Percentiles rank a stretch among this genome's conserved stretches.
These are phyloP conservation scores for Agrotis ipsilon DNA, from an alignment of 2,888 invertebrate genomes.

Conservation along the genomic window DNA sequence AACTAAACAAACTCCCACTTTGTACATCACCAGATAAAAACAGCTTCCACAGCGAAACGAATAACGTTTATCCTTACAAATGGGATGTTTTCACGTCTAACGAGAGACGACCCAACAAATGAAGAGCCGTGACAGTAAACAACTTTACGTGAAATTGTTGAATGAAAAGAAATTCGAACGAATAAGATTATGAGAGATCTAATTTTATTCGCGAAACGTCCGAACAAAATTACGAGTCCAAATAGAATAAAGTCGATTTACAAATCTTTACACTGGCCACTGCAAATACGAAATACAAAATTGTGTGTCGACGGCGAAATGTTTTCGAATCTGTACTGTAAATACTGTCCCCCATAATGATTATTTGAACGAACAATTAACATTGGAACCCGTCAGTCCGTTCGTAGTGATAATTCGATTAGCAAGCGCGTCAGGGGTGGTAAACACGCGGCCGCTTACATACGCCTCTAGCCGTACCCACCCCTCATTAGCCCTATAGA, in stretches of 20 bases:
- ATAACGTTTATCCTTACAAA: constrained; percentile 66
- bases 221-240: constrained; percentile 75
- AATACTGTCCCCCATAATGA: constrained; percentile 87
- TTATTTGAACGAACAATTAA: constrained; percentile 88
- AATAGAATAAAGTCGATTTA: constrained; percentile 77
- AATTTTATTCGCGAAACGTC: constrained; percentile 78
- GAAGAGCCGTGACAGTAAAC: constrained; percentile 75
- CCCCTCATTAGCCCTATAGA: constrained; percentile 71
- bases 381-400: constrained; percentile 78
- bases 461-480: constrained; percentile 54
- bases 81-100: constrained; percentile 67
- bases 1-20: constrained; percentile 51
- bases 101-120: constrained; percentile 69
- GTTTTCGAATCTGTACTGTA: constrained; percentile 82
- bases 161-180: constrained; percentile 76
- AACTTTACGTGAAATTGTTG: constrained; percentile 74
- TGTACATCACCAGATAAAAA: constrained; percentile 49
- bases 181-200: constrained; percentile 79
- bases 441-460: constrained; percentile 72
- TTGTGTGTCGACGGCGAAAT: constrained; percentile 75
- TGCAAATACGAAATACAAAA: constrained; percentile 78
- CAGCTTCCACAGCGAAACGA: constrained; percentile 46
- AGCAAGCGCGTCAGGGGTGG: constrained; percentile 73
- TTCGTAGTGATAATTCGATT: constrained; percentile 84
- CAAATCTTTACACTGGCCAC: constrained; percentile 75